phyloP scores from a whole-genome alignment of 2,113 vertebrate genomes.

The Mungos mungo region DNA sequence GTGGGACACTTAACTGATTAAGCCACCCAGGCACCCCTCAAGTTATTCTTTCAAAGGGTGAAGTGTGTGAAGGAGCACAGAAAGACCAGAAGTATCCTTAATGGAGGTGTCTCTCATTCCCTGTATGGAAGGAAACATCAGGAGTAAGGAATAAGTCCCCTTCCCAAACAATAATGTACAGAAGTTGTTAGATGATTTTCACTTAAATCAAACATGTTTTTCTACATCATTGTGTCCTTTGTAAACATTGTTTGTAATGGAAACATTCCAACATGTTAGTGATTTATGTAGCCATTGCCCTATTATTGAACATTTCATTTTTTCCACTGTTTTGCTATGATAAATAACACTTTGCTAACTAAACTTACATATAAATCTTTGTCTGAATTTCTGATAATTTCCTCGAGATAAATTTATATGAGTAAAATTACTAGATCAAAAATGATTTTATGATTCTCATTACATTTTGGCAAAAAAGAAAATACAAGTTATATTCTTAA shows the following conservation, averaged over 20 bases:
- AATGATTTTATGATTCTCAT: slow-evolving; percentile 27
- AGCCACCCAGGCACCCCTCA: neutral
- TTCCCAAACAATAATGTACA: neutral
- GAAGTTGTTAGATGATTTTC: neutral
- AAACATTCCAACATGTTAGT: neutral
- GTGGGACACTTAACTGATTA: too few relatives aligned
- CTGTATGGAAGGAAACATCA: neutral
- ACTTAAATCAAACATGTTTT: neutral
- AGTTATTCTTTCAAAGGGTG: neutral
- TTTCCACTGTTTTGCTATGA: slow-evolving; percentile 30
- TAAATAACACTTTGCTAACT: slow-evolving; percentile 45
- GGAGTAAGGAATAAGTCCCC: too few relatives aligned
- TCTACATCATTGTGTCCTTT: neutral
- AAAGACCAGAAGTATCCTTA: neutral
- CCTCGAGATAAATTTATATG: slow-evolving; percentile 41
- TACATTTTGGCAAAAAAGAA: neutral
- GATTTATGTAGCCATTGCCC: slow-evolving; percentile 30
- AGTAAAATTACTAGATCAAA: slow-evolving; percentile 50
- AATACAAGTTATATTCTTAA: neutral
- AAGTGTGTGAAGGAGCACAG: neutral
- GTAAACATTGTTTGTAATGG: slow-evolving; percentile 17
- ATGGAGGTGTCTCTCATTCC: too few relatives aligned
- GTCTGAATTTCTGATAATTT: slow-evolving; percentile 59
- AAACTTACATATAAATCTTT: slow-evolving; percentile 46
- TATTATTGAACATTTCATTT: slow-evolving; percentile 53